Percentiles rank a stretch among this genome's conserved stretches.
phyloP scores from a whole-genome alignment of 2,113 vertebrate genomes.

The Leptodactylus fuscus region DNA sequence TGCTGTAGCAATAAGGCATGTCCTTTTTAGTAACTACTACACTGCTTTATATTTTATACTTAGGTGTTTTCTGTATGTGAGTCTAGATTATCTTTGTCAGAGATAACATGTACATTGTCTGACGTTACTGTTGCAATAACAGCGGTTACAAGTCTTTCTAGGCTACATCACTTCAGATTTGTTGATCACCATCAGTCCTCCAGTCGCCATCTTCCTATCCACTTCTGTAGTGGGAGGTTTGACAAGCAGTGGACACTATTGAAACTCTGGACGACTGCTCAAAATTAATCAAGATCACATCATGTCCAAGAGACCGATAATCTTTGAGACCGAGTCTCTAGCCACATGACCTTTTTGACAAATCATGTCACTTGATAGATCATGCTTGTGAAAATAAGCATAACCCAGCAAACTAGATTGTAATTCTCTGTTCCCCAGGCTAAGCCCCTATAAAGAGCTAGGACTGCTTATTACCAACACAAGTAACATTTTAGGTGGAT shows the following conservation, averaged over 20 bases:
- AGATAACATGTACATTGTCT: conserved; percentile 73
- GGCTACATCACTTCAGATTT: conserved; percentile 69
- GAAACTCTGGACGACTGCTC: not conserved
- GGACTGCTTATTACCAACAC: conserved; percentile 5
- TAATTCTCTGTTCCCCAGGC: conserved; percentile 4
- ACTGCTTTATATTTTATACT: conserved; percentile 73
- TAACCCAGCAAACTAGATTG: no score
- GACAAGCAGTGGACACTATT: not conserved
- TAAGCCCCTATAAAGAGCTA: not conserved
- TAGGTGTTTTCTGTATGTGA: conserved; percentile 71
- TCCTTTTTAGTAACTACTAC: conserved; percentile 78
- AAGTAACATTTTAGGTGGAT: not conserved
- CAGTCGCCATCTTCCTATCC: conserved; percentile 59
- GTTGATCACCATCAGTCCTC: conserved; percentile 35
- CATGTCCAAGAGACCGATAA: not conserved
- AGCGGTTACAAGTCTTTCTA: conserved; percentile 70
- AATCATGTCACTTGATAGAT: not conserved
- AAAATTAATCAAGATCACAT: not conserved
- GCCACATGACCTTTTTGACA: not conserved
- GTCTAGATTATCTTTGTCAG: conserved; percentile 72
- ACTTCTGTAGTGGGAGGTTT: conserved; percentile 43
- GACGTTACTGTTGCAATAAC: conserved; percentile 74
- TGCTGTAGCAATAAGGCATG: conserved; percentile 74
- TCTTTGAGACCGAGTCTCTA: no score
- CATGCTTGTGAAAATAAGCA: no score